phyloP scores from a whole-genome alignment of 64 coral and sea anemone genomes.

The Catalaphyllia jardinei region DNA sequence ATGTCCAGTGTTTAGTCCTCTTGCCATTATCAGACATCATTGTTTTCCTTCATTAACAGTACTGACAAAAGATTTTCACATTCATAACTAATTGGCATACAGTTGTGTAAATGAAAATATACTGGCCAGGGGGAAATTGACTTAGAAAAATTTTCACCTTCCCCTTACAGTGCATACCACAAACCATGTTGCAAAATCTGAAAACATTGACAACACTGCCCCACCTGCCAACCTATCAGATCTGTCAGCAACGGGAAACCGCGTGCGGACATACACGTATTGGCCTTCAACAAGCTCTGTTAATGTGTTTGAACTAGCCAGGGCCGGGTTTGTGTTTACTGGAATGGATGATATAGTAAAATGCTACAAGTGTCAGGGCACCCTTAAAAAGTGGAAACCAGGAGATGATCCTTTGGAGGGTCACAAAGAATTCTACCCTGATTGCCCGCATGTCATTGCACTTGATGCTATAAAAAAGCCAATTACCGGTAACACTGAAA shows the following conservation, averaged over 20 bases:
- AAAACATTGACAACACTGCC: neutral
- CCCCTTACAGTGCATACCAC: conserved; percentile 57
- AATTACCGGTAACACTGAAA: conserved; percentile 57
- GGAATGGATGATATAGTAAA: conserved; percentile 92
- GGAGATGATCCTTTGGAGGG: conserved; percentile 84
- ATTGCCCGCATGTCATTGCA: conserved; percentile 74
- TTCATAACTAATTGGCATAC: too few species aligned
- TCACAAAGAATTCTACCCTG: conserved; percentile 90
- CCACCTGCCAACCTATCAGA: conserved; percentile 31
- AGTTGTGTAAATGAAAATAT: too few species aligned
- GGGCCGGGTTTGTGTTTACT: conserved; percentile 93
- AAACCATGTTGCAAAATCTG: conserved; percentile 40
- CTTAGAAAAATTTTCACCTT: conserved; percentile 7
- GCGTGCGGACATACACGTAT: conserved; percentile 81
- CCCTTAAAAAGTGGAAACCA: conserved; percentile 92
- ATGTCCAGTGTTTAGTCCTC: too few species aligned
- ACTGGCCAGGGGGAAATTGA: neutral
- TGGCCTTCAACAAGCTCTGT: conserved; percentile 97
- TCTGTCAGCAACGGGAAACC: conserved; percentile 68
- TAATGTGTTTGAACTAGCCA: conserved; percentile 94
- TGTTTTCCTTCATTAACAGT: too few species aligned
- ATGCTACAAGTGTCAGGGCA: conserved; percentile 94
- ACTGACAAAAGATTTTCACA: too few species aligned
- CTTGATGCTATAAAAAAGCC: conserved; percentile 46
- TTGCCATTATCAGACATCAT: too few species aligned